phyloP scores from a whole-genome alignment of 2,113 vertebrate species.

The Smithornis capensis region DNA sequence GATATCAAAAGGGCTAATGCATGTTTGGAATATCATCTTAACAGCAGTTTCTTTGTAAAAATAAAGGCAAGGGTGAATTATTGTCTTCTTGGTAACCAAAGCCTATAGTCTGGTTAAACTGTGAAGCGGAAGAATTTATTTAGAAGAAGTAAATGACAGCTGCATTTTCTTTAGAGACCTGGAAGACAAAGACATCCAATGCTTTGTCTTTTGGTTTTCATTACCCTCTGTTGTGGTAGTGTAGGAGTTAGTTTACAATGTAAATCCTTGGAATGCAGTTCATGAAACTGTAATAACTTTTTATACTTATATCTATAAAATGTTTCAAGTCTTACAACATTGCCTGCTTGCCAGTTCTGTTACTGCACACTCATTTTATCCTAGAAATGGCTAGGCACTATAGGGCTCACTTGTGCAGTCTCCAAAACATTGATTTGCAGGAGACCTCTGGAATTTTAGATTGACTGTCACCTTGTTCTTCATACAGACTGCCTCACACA shows the following conservation, averaged over 20 bases:
- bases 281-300: not conserved
- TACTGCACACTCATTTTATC: not conserved
- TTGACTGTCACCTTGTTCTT: not conserved
- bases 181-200: not conserved
- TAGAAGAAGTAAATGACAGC: not conserved
- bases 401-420: not conserved
- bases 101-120: not conserved
- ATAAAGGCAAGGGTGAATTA: not conserved
- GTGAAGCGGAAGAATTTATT: not conserved
- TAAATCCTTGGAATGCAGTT: not conserved
- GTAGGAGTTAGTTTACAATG: not conserved
- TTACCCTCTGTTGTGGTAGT: not conserved
- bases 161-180: not conserved
- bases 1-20: not conserved
- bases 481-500: not conserved
- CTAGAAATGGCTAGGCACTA: not conserved
- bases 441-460: not conserved
- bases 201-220: not conserved
- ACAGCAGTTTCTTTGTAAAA: not conserved
- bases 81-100: not conserved
- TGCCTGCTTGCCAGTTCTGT: not conserved
- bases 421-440: not conserved
- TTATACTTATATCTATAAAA: not conserved
- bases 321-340: not conserved
- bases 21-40: not conserved